Base-by-base conservation (phyloP, 2,113 vertebrate genomes). In the Xenopus tropicalis region DNA sequence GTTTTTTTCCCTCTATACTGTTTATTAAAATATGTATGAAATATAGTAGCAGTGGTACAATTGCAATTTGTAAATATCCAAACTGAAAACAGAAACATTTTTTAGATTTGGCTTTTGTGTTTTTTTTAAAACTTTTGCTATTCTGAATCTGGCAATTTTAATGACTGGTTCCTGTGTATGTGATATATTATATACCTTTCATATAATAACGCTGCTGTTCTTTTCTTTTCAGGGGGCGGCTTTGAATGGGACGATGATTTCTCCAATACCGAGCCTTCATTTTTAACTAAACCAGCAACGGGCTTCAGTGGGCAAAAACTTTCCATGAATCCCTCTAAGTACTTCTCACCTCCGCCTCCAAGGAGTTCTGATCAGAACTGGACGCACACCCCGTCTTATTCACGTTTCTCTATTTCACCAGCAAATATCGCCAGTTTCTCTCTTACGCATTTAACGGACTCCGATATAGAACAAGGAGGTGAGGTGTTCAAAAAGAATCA, bases 191-290 rank as follows among this genome's bases (percentile, higher is more conserved):
- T 29, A 29, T 3, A 29, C 3, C 3, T 29, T 37, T 1, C 10
- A 37, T 37, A 37, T 37, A 37, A 5, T 37, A 8, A 37, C 10
- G 29, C 29, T 37, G 29, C 3, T 29, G 25, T 37, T 37, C 10
- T 37, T 37, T 8, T 37, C 29, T 37, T 37, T 0, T 11, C 66
- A 96, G 94, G 97, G 43, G 94, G 97, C 0, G 94, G 93, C 17
- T 99, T 98, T 74, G 97, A 99, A 78, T 99, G 94, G 93, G 93
- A 95, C 0, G 91, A 95, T 29, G 93, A 99, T 85, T 99, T 99
- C 86, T 93, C 95, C 71, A 85, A 88, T 72, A 79, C 93, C 16
- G 86, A 93, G 7, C 87, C 97, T 6, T 87, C 90, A 58, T 96
- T 97, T 85, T 78, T 92, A 25, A 82, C 93, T 1, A 96, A 94